phyloP scores from a whole-genome alignment of 1,140 invertebrate species.

The Asobara japonica region DNA sequence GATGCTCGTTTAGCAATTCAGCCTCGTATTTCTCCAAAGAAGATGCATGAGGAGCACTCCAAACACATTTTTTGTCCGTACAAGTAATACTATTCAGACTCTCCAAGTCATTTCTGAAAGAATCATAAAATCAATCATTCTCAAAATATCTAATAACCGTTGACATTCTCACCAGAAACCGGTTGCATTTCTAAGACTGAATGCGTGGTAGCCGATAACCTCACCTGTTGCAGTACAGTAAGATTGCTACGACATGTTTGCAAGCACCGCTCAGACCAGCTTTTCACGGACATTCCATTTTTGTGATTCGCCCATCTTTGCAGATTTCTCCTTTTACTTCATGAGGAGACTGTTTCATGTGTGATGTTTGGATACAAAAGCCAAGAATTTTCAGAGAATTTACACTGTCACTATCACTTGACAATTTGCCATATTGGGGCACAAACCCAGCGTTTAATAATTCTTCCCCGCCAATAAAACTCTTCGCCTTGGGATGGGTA shows the following conservation, averaged over 20 bases:
- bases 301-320: not conserved
- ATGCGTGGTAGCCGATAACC: not conserved
- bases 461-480: not conserved
- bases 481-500: not conserved
- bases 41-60: not conserved
- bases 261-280: constrained; percentile 26
- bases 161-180: no score
- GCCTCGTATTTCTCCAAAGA: constrained; percentile 17
- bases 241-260: constrained; percentile 17
- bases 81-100: constrained; percentile 7
- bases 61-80: constrained; percentile 29
- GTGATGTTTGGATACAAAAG: not conserved
- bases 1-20: not conserved
- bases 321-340: constrained; percentile 17
- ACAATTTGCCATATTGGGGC: not conserved
- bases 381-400: not conserved
- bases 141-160: not conserved
- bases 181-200: no score
- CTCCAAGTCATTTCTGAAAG: constrained; percentile 8
- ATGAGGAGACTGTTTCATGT: constrained; percentile 15
- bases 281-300: constrained; percentile 16
- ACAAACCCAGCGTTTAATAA: not conserved
- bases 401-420: not conserved
- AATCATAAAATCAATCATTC: not conserved
- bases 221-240: not conserved